phyloP scores from a whole-genome alignment of 2,888 invertebrate species.

The Orchestes rusci region DNA sequence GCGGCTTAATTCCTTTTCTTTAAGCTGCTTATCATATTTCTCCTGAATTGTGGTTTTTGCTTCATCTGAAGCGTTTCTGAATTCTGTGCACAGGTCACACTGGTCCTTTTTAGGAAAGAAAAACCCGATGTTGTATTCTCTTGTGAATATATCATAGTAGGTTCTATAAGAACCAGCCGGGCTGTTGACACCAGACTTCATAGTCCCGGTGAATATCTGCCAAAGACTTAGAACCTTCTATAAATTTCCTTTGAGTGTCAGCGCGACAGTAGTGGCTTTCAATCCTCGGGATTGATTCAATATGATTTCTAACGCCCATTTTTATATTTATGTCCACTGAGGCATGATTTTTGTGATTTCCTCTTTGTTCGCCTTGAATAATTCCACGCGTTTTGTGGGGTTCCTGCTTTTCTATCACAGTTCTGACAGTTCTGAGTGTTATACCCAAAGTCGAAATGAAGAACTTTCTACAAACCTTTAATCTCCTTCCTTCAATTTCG shows the following conservation, averaged over 20 bases:
- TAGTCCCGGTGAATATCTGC: conserved; percentile 30
- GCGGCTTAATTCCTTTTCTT: conserved; percentile 10
- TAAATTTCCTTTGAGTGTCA: conserved; percentile 27
- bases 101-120: conserved; percentile 15
- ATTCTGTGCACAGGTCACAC: conserved; percentile 14
- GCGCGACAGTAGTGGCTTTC: conserved; percentile 18
- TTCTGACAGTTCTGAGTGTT: conserved; percentile 5
- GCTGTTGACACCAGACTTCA: conserved; percentile 20
- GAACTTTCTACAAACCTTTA: conserved; percentile 15
- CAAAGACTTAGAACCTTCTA: conserved; percentile 30
- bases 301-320: conserved; percentile 16
- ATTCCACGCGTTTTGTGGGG: conserved; percentile 11
- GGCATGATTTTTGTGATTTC: conserved; percentile 16
- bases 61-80: conserved; percentile 8
- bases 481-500: conserved; percentile 5
- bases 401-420: conserved; percentile 16
- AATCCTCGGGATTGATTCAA: conserved; percentile 14
- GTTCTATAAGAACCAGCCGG: conserved; percentile 5
- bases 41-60: conserved; percentile 8
- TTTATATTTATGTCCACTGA: conserved; percentile 1
- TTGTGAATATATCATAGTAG: conserved; percentile 13
- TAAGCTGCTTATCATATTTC: conserved; percentile 1
- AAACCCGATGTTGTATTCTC: conserved; percentile 13
- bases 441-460: conserved; percentile 19
- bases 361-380: conserved; percentile 15